These are phyloP conservation scores for Lypha dubia DNA, from an alignment of 2,888 invertebrate species.

Conservation along the genomic window DNA sequence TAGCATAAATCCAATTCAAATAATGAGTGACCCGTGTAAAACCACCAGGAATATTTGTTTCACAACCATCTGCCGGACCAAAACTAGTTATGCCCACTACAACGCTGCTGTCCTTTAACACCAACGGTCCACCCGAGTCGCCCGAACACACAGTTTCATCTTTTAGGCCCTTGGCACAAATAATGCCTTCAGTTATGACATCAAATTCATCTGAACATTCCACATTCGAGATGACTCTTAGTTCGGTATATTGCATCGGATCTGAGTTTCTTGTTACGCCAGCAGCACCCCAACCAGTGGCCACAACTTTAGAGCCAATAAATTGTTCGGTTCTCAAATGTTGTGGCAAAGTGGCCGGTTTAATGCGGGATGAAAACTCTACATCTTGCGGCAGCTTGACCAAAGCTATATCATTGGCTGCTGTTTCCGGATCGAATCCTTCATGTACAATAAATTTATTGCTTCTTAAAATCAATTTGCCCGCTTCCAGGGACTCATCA, in stretches of 20 bases:
- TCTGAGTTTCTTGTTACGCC: constrained; percentile 77
- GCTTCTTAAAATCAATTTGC: constrained; percentile 78
- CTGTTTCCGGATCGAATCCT: constrained; percentile 78
- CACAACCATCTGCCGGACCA: constrained; percentile 81
- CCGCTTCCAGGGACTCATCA: constrained; percentile 77
- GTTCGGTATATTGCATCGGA: constrained; percentile 81
- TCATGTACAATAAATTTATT: constrained; percentile 81
- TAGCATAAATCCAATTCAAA: constrained; percentile 81
- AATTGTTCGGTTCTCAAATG: constrained; percentile 74
- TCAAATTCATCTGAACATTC: constrained; percentile 80
- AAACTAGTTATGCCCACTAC: constrained; percentile 83
- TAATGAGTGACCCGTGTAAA: constrained; percentile 82
- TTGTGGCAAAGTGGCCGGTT: constrained; percentile 79
- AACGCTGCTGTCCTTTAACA: constrained; percentile 78
- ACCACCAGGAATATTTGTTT: constrained; percentile 81
- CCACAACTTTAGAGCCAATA: constrained; percentile 79
- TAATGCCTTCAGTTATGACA: constrained; percentile 79
- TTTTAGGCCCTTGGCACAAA: constrained; percentile 81
- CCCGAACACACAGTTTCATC: constrained; percentile 82
- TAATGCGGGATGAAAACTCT: constrained; percentile 78
- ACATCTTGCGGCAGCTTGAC: constrained; percentile 80
- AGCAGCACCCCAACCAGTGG: constrained; percentile 82
- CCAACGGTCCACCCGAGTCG: constrained; percentile 83
- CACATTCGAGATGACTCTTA: constrained; percentile 80
- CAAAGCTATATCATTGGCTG: constrained; percentile 82